Evolutionary conservation across 2,797 vertebrate genomes (phyloP), one percentile per base, ranked within the genome.

Genomic region (Enteromius paludinosus): DNA sequence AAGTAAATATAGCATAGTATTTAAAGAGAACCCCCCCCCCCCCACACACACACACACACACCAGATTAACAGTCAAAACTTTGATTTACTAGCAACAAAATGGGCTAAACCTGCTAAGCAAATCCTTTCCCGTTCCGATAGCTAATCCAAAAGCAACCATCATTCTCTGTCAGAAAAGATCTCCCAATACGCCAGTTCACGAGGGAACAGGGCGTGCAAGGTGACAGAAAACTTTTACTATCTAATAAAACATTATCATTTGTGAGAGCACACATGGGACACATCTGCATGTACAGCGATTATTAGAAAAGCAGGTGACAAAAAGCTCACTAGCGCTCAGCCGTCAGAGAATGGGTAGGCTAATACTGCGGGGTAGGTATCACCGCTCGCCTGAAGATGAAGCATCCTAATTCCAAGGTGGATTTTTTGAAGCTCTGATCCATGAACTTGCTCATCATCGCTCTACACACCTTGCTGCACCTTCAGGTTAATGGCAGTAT

Each of bases 401-500:
- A 38, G 52, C 69, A 81, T 81, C 78, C 75, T 77, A 76, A 79
- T 84, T 78, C 88, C 78, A 88, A 86, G 84, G 83, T 86, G 75
- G 83, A 84, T 86, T 84, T 85, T 81, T 61, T 66, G 70, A 88
- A 78, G 65, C 85, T 81, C 87, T 86, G 91, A 93, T 91, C 92
- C 90, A 90, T 68, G 82, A 69, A 87, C 87, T 78, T 84, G 86
- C 87, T 90, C 86, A 83, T 83, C 90, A 89, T 92, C 89, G 89
- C 86, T 90, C 92, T 93, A 66, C 83, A 88, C 83, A 76, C 70
- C 81, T 73, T 90, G 92, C 92, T 89, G 76, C 91, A 93, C 85
- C 88, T 88, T 92, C 92, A 89, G 79, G 88, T 90, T 92, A 93
- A 94, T 90, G 89, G 90, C 88, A 90, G 87, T 87, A 86, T 87